Conservation (phyloP, 2,113 vertebrate genomes). For the Grantiella picta region DNA sequence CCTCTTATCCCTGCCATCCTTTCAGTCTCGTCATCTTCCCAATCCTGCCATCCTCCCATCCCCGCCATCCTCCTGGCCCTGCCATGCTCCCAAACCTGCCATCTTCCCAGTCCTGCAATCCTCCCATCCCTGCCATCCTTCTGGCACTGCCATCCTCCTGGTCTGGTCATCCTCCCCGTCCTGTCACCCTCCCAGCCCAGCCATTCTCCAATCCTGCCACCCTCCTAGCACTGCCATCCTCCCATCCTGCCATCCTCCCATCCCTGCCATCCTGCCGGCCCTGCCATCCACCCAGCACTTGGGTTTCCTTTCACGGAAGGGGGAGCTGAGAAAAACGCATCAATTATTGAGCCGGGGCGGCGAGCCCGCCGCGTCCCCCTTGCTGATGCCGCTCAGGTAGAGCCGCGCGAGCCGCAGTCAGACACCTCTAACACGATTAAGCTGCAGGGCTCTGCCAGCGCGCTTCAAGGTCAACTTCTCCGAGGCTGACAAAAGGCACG, state of each 20-base stretch:
- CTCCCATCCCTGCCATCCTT: not conserved
- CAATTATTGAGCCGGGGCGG: conserved; percentile 54
- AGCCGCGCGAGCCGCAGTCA: conserved; percentile 47
- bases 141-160: no score
- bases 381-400: conserved; percentile 62
- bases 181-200: not conserved
- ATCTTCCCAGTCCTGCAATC: not conserved
- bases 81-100: not conserved
- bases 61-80: not conserved
- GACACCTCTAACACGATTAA: conserved; percentile 51
- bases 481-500: conserved; percentile 17
- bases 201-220: not conserved
- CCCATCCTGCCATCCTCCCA: rapidly evolving
- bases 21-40: rapidly evolving
- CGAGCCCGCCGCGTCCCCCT: conserved; percentile 25
- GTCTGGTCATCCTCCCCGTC: rapidly evolving
- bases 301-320: conserved; percentile 54
- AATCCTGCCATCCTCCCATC: rapidly evolving
- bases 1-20: no score
- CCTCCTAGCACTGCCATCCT: rapidly evolving
- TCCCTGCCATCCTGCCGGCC: rapidly evolving
- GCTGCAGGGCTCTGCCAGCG: conserved; percentile 52
- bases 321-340: conserved; percentile 49
- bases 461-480: conserved; percentile 57
- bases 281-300: not conserved